Evolutionary conservation across 2,888 invertebrate species (phyloP).

Genomic region (Cerceris rybyensis): DNA sequence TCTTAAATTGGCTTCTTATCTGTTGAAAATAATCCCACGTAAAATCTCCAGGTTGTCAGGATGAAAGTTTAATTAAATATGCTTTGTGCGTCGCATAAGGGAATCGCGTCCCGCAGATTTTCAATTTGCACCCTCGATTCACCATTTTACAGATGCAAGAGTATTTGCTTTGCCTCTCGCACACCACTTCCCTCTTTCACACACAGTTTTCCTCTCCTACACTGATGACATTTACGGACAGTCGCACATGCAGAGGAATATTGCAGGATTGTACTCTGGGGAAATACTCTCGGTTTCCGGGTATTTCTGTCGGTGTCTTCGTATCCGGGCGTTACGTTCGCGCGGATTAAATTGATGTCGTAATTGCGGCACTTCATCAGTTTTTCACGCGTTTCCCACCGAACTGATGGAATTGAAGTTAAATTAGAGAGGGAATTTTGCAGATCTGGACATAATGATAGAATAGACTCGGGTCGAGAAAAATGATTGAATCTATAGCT

Average conservation of each 20-base stretch:
- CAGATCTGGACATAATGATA: constrained; percentile 38
- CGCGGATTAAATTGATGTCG: constrained; percentile 51
- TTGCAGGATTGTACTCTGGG: constrained; percentile 63
- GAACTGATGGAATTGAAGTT: constrained; percentile 40
- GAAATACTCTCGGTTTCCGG: constrained; percentile 65
- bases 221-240: constrained; percentile 1
- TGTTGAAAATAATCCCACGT: too few relatives aligned
- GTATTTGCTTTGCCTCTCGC: neutral
- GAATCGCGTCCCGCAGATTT: constrained; percentile 7
- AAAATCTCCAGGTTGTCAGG: too few relatives aligned
- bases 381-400: constrained; percentile 53
- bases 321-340: constrained; percentile 17
- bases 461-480: constrained; percentile 19
- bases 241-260: constrained; percentile 7
- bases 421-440: constrained; percentile 40
- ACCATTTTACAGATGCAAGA: neutral
- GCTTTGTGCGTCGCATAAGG: neutral
- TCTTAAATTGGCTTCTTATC: too few relatives aligned
- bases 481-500: constrained; percentile 19
- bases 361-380: constrained; percentile 63
- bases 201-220: constrained; percentile 10
- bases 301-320: constrained; percentile 39
- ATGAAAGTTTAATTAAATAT: constrained; percentile 5
- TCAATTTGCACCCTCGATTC: constrained; percentile 40
- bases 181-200: neutral